Base-by-base conservation (phyloP, 2,113 vertebrate species). In the Puntigrus tetrazona region DNA sequence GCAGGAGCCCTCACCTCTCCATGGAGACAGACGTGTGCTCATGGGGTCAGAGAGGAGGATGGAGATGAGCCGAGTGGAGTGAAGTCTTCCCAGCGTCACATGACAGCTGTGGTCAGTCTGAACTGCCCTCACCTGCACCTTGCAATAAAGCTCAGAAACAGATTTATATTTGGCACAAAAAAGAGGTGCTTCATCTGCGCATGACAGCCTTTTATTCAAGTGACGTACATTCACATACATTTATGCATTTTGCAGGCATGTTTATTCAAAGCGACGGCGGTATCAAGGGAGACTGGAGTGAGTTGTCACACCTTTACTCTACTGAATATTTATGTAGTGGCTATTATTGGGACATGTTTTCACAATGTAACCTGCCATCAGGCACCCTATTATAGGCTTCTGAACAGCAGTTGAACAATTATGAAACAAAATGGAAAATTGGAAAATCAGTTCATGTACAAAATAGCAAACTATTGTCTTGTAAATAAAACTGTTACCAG, bases 11-110 rank as follows among this genome's bases (percentile, higher is more conserved):
- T 73, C 38, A 61, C 78, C 69, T 87, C 86, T 63, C 83, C 70
- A 87, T 81, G 82, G 70, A 84, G 80, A 81, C 78, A 38, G 70
- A 67, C 67, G 16, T 7, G 45, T 50, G 61, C 10, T 22, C 50
- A 29, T 10, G 45, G 27, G 81, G 18, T 59, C 20, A 38, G 47
- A 43, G 36, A 45, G 69, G 74, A 61, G 81, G 27, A 52, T 10
- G 72, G 25, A 20, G 25, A 20, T 36, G 45, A 25, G 25, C 25
- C 11, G 4, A 22, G 2, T 31, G 29, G 20, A 29, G 18, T 6
- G 36, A 70, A 43, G 50, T 45, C 41, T 47, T 31, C 72, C 75
- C 59, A 52, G 52, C 63, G 73, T 79, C 36, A 72, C 16, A 57
- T 73, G 52, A 73, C 47, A 20, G 25, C 22, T 29, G 22, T 57